phyloP scores from a whole-genome alignment of 2,888 invertebrate genomes.

The Drosophila lacicola region DNA sequence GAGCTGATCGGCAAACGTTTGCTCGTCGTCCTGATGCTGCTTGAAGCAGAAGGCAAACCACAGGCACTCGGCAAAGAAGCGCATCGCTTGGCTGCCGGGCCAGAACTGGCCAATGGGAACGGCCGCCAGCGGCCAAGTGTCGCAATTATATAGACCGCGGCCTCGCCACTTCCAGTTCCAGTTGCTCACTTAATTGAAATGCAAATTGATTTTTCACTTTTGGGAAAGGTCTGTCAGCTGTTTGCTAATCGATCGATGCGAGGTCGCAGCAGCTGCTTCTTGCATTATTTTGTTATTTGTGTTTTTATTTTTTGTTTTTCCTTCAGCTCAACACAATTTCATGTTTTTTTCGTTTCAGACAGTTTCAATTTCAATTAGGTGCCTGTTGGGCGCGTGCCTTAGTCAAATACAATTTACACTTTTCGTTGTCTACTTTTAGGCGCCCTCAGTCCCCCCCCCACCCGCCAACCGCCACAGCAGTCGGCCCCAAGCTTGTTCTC shows the following conservation, averaged over 20 bases:
- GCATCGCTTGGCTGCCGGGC: conserved; percentile 44
- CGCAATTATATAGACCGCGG: conserved; percentile 25
- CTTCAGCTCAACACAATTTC: conserved; percentile 1
- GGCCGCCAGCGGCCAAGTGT: conserved; percentile 1
- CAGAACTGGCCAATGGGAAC: conserved; percentile 13
- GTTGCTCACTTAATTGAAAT: conserved; percentile 37
- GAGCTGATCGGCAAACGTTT: conserved; percentile 34
- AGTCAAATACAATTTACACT: conserved; percentile 40
- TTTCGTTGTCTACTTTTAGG: conserved; percentile 51
- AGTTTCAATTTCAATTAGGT: conserved; percentile 54
- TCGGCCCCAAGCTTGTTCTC: conserved; percentile 33
- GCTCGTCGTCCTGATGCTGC: conserved; percentile 51
- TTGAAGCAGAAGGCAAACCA: conserved; percentile 41
- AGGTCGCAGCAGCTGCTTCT: conserved; percentile 31
- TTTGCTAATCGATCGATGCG: conserved; percentile 39
- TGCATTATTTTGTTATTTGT: conserved; percentile 4
- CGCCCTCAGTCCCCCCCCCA: not conserved
- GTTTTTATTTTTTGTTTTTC: not conserved
- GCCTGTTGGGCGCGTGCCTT: not conserved
- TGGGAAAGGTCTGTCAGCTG: conserved; percentile 41
- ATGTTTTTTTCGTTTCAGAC: not conserved
- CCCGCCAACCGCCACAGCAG: not conserved
- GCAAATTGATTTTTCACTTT: conserved; percentile 20
- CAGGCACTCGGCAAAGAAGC: conserved; percentile 48
- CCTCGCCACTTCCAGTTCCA: conserved; percentile 14